Evolutionary conservation across 2,113 vertebrate species (phyloP).

Genomic region (Phrynosoma blainvillii): DNA sequence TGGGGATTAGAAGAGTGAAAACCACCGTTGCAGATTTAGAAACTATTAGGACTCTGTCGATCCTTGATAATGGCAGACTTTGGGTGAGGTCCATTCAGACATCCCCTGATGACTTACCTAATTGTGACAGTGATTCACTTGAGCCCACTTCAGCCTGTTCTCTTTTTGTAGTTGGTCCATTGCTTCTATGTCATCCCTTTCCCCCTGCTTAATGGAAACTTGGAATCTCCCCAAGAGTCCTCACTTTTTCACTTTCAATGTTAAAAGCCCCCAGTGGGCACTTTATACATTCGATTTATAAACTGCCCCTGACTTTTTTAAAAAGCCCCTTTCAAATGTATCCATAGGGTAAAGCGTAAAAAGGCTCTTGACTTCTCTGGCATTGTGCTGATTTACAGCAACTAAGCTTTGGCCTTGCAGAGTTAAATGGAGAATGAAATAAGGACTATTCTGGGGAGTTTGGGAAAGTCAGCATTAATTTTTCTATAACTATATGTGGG

Average conservation of each 20-base stretch:
- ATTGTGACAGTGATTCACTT: neutral
- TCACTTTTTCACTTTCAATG: constrained; percentile 15
- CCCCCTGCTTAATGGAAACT: neutral
- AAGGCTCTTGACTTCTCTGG: neutral
- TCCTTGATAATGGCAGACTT: neutral
- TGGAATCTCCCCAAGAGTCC: constrained; percentile 35
- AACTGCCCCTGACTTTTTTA: neutral
- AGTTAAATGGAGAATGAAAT: neutral
- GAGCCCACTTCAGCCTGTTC: neutral
- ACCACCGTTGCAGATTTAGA: neutral
- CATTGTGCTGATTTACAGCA: neutral
- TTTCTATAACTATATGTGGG: neutral
- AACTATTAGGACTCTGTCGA: neutral
- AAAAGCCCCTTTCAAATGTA: neutral
- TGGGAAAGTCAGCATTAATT: constrained; percentile 10
- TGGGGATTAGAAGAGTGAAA: neutral
- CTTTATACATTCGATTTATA: constrained; percentile 22
- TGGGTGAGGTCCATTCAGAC: neutral
- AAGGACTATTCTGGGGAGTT: neutral
- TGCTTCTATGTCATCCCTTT: rapidly evolving
- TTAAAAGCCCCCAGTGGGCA: constrained; percentile 17
- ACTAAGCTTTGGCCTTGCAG: neutral
- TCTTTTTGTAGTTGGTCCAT: constrained; percentile 12
- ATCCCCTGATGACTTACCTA: neutral
- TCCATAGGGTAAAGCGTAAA: neutral